phyloP scores from a whole-genome alignment of 2,797 vertebrate genomes.

The Lutjanus argentimaculatus region DNA sequence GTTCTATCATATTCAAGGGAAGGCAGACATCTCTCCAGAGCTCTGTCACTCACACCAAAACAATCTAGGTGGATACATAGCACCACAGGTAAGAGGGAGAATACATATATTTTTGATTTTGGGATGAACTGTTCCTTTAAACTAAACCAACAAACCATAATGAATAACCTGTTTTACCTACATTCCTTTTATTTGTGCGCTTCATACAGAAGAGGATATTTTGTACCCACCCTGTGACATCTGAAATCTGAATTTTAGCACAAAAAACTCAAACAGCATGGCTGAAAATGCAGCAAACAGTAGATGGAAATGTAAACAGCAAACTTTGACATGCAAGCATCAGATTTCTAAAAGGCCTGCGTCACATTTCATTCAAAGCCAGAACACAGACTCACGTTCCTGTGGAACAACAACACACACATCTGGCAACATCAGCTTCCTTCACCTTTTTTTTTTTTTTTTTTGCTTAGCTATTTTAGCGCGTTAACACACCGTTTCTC shows the following conservation, averaged over 20 bases:
- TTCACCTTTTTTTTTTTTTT: constrained; percentile 24
- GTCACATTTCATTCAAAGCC: constrained; percentile 69
- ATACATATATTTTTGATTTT: too few relatives aligned
- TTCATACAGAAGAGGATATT: too few relatives aligned
- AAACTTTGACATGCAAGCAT: constrained; percentile 24
- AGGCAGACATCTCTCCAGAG: too few relatives aligned
- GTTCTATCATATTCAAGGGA: too few relatives aligned
- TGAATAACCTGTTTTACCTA: too few relatives aligned
- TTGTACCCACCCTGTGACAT: neutral
- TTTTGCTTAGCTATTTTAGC: neutral
- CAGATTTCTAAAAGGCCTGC: constrained; percentile 24
- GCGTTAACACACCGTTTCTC: constrained; percentile 14
- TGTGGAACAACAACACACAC: constrained; percentile 53
- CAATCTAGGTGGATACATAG: too few relatives aligned
- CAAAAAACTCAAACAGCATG: neutral
- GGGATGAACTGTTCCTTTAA: too few relatives aligned
- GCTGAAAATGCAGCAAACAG: neutral
- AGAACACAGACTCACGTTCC: constrained; percentile 25
- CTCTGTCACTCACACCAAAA: too few relatives aligned
- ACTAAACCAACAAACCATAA: too few relatives aligned
- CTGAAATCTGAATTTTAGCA: neutral
- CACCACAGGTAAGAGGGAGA: too few relatives aligned
- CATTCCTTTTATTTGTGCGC: neutral
- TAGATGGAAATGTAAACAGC: neutral
- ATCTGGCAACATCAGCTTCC: constrained; percentile 81